These are phyloP conservation scores for Physeter macrocephalus DNA, from an alignment of 2,113 vertebrate genomes.

Conservation along the genomic window DNA sequence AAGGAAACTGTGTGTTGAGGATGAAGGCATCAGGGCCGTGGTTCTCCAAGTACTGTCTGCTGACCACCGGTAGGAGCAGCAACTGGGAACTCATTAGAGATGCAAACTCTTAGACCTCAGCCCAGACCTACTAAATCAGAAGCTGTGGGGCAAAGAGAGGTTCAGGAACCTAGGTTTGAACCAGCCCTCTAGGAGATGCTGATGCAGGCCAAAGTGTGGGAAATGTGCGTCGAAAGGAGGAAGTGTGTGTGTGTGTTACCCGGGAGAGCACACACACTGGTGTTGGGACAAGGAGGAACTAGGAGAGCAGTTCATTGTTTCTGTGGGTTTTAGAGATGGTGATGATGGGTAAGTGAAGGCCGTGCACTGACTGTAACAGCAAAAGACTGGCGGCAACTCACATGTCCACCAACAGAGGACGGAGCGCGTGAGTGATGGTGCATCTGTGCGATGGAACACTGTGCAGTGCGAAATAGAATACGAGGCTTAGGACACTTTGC, in stretches of 20 bases:
- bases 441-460: not conserved
- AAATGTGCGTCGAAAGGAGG: not conserved
- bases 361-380: not conserved
- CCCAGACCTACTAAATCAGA: not conserved
- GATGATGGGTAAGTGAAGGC: not conserved
- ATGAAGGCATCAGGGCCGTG: too few species aligned
- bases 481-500: not conserved
- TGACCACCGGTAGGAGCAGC: not conserved
- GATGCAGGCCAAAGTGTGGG: not conserved
- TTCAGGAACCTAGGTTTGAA: not conserved
- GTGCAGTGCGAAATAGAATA: not conserved
- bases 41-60: not conserved
- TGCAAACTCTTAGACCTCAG: not conserved
- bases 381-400: not conserved
- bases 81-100: not conserved
- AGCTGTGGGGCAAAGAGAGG: not conserved
- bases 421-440: not conserved
- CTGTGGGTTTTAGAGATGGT: not conserved
- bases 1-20: not conserved
- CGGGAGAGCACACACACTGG: not conserved
- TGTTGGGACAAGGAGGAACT: not conserved
- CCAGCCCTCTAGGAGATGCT: not conserved
- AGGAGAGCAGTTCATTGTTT: not conserved
- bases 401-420: not conserved
- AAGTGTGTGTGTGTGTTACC: not conserved